phyloP scores from a whole-genome alignment of 2,888 invertebrate species.

The Maniola hyperantus region DNA sequence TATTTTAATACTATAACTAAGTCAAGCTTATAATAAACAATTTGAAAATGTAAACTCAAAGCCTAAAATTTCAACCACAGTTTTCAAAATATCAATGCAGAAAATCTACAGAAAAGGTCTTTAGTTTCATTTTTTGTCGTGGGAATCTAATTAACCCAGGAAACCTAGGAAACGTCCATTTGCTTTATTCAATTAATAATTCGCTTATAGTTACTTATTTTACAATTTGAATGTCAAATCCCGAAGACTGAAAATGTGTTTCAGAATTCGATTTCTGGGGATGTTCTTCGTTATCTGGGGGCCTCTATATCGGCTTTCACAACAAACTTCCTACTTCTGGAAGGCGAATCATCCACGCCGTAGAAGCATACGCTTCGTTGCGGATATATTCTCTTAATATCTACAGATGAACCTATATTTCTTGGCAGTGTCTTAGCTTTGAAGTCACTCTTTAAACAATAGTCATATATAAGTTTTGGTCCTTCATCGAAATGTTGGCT shows the following conservation, averaged over 20 bases:
- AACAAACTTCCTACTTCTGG: conserved; percentile 53
- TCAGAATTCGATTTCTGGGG: neutral
- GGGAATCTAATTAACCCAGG: no score
- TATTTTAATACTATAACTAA: neutral
- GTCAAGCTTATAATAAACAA: neutral
- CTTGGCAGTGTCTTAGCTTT: conserved; percentile 69
- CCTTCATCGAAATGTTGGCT: conserved; percentile 70
- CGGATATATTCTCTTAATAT: conserved; percentile 56
- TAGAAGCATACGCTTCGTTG: conserved; percentile 69
- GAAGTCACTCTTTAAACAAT: conserved; percentile 73
- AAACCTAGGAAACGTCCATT: no score
- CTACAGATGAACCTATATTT: conserved; percentile 65
- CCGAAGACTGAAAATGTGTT: neutral
- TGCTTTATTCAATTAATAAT: no score
- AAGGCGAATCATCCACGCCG: conserved; percentile 57
- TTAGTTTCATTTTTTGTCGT: neutral
- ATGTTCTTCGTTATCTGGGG: conserved; percentile 65
- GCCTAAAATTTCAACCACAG: neutral
- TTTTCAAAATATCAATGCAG: neutral
- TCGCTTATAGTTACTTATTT: no score
- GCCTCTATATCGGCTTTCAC: conserved; percentile 70
- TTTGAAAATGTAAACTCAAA: neutral
- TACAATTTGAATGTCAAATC: no score
- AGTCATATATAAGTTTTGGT: conserved; percentile 67
- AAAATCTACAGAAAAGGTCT: neutral